Evolutionary conservation across 2,888 invertebrate genomes (phyloP), one percentile per base, ranked within the genome.

Genomic region (Dryocosmus kuriphilus): DNA sequence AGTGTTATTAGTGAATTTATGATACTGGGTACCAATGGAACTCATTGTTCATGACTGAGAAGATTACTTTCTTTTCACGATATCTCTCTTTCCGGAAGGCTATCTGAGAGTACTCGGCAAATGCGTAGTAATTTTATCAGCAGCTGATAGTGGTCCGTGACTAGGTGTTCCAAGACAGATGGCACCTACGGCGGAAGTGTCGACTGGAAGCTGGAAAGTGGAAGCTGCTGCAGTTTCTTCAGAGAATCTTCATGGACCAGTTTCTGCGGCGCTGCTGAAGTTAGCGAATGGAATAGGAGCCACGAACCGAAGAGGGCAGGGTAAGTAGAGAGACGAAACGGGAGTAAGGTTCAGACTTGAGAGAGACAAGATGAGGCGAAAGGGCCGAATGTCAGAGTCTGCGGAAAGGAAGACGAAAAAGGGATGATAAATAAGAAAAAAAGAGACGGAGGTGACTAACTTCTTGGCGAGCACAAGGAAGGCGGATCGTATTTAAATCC

Each of bases 401-500:
- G 24, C 22, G 57, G 57, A 57, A 57, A 24, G 27, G 57, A 57
- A 57, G 22, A 57, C 14, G 57, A 11, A 57, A 57, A 63, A 63
- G 11, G 35, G 32, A 63, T 11, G 19, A n/a, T 1, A 8, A 51
- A n/a, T 9, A 62, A 32, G 61, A 62, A 62, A 19, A 61, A 32
- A 30, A 61, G 46, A 65, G 65, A 51, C 19, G 55, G 78, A 84
- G 78, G 82, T 82, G 78, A 86, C 85, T 80, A 81, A 85, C 80
- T 85, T 74, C 79, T 73, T 78, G 74, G 63, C 35, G 55, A 79
- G 74, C n/a, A 51, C 38, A 24, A 62, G 22, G 32, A 77, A 57
- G 63, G 55, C 27, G 32, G 11, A 75, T 73, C 75, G 65, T 77
- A 75, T 80, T 57, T 61, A 67, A 77, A 77, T 74, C 75, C 76